Conservation (phyloP, 2,113 vertebrate genomes). For the Abramis brama region DNA sequence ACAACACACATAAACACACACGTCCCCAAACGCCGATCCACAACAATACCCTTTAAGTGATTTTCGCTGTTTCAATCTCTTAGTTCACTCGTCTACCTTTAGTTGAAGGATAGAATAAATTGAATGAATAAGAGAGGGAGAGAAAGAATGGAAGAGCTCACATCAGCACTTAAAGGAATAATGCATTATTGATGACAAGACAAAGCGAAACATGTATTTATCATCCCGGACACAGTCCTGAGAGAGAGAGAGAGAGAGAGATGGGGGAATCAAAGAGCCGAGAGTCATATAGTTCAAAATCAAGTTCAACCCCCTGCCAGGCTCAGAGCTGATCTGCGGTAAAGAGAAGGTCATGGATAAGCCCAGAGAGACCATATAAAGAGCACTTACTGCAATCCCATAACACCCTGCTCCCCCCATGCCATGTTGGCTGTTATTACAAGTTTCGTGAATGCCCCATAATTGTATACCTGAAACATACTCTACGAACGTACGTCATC, state of each 20-base stretch:
- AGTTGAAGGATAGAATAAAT: conserved; percentile 48
- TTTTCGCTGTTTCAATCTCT: conserved; percentile 56
- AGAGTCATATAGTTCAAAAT: conserved; percentile 13
- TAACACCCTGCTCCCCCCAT: neutral
- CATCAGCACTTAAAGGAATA: conserved; percentile 83
- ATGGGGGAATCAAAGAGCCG: conserved; percentile 46
- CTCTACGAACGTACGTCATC: neutral
- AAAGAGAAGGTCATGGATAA: conserved; percentile 57
- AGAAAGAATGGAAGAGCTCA: conserved; percentile 76
- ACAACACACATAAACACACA: conserved; percentile 24
- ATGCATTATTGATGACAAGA: conserved; percentile 90
- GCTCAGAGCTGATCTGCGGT: neutral
- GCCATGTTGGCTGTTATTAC: neutral
- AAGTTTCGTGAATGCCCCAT: neutral
- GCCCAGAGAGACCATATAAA: conserved; percentile 13
- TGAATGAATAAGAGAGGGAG: conserved; percentile 53
- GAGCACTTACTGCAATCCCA: neutral
- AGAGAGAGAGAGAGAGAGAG: conserved; percentile 41
- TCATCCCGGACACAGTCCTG: conserved; percentile 66
- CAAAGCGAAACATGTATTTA: conserved; percentile 90
- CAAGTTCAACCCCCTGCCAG: neutral
- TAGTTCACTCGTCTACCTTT: conserved; percentile 44
- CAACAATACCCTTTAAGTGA: conserved; percentile 59
- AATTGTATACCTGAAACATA: neutral
- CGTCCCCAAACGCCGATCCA: conserved; percentile 41